A percentile compares a stretch with the other conserved stretches of the same genome.
These are phyloP conservation scores for Busseola fusca DNA, from an alignment of 2,888 invertebrate genomes.

Conservation along the genomic window DNA sequence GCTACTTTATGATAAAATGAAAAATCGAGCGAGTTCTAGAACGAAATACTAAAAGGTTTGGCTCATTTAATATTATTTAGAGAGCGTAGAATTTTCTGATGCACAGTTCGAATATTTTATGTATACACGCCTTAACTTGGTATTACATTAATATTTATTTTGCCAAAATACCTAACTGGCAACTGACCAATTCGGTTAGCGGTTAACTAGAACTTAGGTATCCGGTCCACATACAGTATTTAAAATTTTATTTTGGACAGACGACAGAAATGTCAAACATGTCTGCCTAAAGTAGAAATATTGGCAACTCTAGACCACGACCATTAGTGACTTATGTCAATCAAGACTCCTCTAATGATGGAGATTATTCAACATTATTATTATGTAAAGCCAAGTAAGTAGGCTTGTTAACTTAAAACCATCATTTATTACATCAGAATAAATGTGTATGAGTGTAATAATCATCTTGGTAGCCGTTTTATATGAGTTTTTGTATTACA, in stretches of 20 bases:
- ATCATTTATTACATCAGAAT: slow-evolving; percentile 2
- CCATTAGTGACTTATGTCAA: no score
- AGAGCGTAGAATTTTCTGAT: not conserved
- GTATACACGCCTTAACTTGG: not conserved
- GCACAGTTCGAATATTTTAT: not conserved
- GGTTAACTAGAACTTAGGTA: not conserved
- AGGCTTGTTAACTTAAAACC: not conserved
- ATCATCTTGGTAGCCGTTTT: no score
- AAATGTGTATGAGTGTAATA: not conserved
- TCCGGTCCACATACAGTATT: not conserved
- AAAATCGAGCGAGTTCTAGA: not conserved
- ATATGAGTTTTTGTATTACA: no score
- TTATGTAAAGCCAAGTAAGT: slow-evolving; percentile 1
- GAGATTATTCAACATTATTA: not conserved
- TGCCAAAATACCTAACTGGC: not conserved
- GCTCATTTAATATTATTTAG: no score
- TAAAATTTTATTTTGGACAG: not conserved
- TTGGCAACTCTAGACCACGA: not conserved
- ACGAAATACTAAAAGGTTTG: not conserved
- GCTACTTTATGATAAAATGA: not conserved
- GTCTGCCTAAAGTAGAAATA: no score
- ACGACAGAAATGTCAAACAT: no score
- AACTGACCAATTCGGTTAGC: no score
- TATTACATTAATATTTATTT: not conserved
- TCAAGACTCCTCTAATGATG: not conserved